phyloP scores from a whole-genome alignment of 2,888 invertebrate genomes.

The Megastigmus dorsalis region DNA sequence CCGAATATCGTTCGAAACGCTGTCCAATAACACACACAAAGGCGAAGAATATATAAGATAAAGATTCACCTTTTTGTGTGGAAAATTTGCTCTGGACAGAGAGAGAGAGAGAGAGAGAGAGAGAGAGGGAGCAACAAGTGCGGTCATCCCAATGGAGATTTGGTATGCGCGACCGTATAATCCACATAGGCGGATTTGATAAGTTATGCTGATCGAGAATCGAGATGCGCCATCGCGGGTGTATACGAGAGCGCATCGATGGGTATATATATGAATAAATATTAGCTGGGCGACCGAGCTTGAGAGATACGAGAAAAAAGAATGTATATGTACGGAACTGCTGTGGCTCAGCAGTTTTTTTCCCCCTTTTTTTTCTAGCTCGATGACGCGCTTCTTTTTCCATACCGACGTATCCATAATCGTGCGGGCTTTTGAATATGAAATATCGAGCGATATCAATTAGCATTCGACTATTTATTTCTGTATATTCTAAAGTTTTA shows the following conservation, averaged over 20 bases:
- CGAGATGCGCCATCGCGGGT: too few relatives aligned
- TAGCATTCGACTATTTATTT: slow-evolving; percentile 33
- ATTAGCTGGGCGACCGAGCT: too few relatives aligned
- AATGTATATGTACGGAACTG: not conserved
- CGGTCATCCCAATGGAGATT: too few relatives aligned
- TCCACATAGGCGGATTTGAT: slow-evolving; percentile 24
- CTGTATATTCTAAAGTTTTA: too few relatives aligned
- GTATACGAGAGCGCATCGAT: too few relatives aligned
- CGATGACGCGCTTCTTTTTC: slow-evolving; percentile 15
- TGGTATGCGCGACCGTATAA: too few relatives aligned
- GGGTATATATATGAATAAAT: too few relatives aligned
- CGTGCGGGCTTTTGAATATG: slow-evolving; percentile 44
- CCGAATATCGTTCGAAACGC: slow-evolving; percentile 1
- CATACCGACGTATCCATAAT: slow-evolving; percentile 17
- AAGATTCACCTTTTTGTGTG: too few relatives aligned
- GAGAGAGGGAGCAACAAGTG: not conserved
- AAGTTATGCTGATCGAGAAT: slow-evolving; percentile 44
- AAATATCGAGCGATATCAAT: slow-evolving; percentile 29
- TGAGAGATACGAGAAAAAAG: not conserved
- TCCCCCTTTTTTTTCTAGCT: too few relatives aligned
- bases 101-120: not conserved
- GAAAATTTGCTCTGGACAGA: too few relatives aligned
- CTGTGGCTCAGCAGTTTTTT: too few relatives aligned
- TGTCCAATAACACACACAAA: not conserved
- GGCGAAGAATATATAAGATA: too few relatives aligned